Base-by-base conservation (phyloP, 2,797 vertebrate species). In the Uromys caudimaculatus region DNA sequence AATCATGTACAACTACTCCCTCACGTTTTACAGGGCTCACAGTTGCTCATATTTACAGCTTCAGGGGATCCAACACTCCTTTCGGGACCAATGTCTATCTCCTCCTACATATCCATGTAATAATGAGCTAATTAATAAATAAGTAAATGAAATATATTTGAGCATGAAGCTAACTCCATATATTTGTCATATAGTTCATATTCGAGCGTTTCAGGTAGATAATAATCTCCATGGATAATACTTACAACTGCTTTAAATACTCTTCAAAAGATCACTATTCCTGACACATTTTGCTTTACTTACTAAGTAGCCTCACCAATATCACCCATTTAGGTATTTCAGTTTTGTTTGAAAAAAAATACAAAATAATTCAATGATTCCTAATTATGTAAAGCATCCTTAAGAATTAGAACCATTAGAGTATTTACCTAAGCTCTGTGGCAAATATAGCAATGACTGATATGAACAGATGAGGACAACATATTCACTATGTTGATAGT, bases 401-500 rank as follows among this genome's bases (percentile, higher is more conserved):
- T 19, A 32, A 62, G 5, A 6, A 62, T 82, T 60, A 17, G 1
- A 35, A 44, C n/a, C 16, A 47, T 90, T 91, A 78, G n/a, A 89
- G 52, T 8, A 17, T 52, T 44, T 94, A 90, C 50, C 47, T 79
- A 89, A 83, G 13, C 29, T 44, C 29, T 27, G 35, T 69, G 23
- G 3, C 6, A 90, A 79, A 69, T 91, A 17, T 29, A 73, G 17
- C 67, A 86, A 13, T n/a, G 83, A 38, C 12, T 93, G 38, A 90
- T 27, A 23, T 4, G 32, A 95, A 73, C 19, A 88, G 47, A 90
- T 62, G 29, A 92, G n/a, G n/a, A 29, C 52, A 94, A 32, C 24
- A 64, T n/a, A 62, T 93, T 93, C 44, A 27, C 52, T 93, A 85
- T 88, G 83, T 87, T 95, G 60, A n/a, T 89, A 93, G 56, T 35